A percentile compares a stretch with the other conserved stretches of the same genome.
phyloP scores from a whole-genome alignment of 2,797 vertebrate species.

The Sardinella longiceps region DNA sequence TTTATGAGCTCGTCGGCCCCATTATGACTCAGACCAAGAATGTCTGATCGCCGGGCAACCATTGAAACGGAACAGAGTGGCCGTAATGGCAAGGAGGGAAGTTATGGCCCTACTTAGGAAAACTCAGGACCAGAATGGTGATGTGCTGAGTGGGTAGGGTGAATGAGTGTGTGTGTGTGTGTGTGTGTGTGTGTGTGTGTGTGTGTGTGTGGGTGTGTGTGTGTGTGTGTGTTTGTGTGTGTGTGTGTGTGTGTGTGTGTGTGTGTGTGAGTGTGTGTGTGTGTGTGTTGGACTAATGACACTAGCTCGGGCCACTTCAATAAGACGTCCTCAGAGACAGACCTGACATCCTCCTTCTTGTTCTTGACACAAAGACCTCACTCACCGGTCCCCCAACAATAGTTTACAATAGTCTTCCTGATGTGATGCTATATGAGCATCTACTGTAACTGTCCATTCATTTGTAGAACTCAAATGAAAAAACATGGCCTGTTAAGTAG shows the following conservation, averaged over 20 bases:
- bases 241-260: neutral
- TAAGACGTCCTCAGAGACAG: neutral
- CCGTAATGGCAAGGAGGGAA: neutral
- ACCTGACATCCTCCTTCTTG: neutral
- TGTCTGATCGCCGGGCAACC: neutral
- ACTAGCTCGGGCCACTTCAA: neutral
- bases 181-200: neutral
- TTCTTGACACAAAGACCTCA: neutral
- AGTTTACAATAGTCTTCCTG: neutral
- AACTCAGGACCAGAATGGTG: neutral
- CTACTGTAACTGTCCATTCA: neutral
- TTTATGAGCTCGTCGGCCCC: neutral
- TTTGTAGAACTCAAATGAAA: neutral
- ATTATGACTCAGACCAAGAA: slow-evolving; percentile 1
- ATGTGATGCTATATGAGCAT: neutral
- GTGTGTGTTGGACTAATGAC: neutral
- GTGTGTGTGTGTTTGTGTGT: neutral
- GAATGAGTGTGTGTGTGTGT: neutral
- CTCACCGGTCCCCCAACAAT: neutral
- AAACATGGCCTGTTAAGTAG: too few relatives aligned
- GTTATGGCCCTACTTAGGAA: neutral
- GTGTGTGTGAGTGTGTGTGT: neutral
- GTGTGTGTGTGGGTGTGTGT: neutral
- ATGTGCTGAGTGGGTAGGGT: neutral
- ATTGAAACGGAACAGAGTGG: neutral